Conservation (phyloP, 1,140 invertebrate genomes). For the Listronotus bonariensis region DNA sequence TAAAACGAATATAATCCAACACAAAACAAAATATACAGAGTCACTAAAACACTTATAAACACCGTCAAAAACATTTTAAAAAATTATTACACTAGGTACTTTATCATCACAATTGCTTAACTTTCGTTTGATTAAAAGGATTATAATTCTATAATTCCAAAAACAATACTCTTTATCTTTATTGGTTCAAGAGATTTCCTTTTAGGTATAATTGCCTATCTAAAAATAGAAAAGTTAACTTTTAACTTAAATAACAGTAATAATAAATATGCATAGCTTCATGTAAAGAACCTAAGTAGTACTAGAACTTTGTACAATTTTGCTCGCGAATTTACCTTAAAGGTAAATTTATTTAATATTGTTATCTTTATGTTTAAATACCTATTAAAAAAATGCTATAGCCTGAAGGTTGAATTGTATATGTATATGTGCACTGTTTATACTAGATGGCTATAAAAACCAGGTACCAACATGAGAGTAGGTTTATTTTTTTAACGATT, state of each 20-base stretch:
- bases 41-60: slow-evolving; percentile 57
- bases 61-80: slow-evolving; percentile 56
- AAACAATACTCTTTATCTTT: slow-evolving; percentile 12
- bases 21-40: slow-evolving; percentile 62
- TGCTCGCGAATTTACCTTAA: background rate
- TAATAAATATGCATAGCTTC: no score
- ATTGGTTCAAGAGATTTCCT: background rate
- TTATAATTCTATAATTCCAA: slow-evolving; percentile 7
- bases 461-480: no score
- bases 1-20: slow-evolving; percentile 60
- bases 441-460: no score
- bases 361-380: slow-evolving; percentile 23
- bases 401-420: slow-evolving; percentile 8
- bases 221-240: no score
- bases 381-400: background rate
- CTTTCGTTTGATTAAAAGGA: slow-evolving; percentile 24
- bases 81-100: background rate
- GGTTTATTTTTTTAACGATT: no score
- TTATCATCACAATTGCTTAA: background rate
- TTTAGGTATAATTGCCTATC: background rate
- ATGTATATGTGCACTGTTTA: background rate
- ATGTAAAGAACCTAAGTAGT: no score
- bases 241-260: no score
- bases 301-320: background rate
- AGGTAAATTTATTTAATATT: slow-evolving; percentile 15